phyloP scores from a whole-genome alignment of 2,797 vertebrate genomes.

The Balearica regulorum region DNA sequence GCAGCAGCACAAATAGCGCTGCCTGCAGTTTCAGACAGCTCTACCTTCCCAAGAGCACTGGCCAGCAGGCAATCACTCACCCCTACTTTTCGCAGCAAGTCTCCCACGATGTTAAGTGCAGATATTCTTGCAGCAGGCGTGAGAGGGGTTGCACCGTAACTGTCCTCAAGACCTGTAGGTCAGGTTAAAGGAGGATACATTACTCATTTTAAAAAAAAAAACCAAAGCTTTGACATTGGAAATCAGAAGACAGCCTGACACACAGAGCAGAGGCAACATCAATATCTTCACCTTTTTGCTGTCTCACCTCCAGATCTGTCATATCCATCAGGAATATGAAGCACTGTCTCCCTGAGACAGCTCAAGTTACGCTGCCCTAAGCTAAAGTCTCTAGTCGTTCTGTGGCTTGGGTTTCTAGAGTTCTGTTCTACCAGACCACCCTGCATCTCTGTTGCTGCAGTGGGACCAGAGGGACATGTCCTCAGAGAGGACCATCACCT shows the following conservation, averaged over 20 bases:
- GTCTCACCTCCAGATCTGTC: background rate
- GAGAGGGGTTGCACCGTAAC: slow-evolving; percentile 85
- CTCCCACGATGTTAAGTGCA: slow-evolving; percentile 95
- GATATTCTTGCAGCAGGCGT: slow-evolving; percentile 96
- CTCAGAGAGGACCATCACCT: background rate
- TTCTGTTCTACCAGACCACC: background rate
- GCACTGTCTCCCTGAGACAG: background rate
- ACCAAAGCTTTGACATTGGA: background rate
- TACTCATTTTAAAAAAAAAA: background rate
- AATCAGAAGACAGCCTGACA: background rate
- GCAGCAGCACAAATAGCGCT: background rate
- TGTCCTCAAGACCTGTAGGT: slow-evolving; percentile 77
- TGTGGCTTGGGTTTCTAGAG: background rate
- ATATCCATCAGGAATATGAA: background rate
- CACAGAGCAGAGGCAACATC: background rate
- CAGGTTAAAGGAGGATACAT: background rate
- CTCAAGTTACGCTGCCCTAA: background rate
- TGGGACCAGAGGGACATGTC: background rate
- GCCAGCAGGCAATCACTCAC: slow-evolving; percentile 69
- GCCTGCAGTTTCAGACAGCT: background rate
- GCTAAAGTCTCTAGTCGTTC: background rate
- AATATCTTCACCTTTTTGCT: background rate
- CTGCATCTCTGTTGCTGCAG: background rate
- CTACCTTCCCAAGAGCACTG: background rate
- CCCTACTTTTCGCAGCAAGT: slow-evolving; percentile 96